These are phyloP conservation scores for Nasonovia ribisnigri DNA, from an alignment of 2,888 invertebrate species.

Conservation along the genomic window DNA sequence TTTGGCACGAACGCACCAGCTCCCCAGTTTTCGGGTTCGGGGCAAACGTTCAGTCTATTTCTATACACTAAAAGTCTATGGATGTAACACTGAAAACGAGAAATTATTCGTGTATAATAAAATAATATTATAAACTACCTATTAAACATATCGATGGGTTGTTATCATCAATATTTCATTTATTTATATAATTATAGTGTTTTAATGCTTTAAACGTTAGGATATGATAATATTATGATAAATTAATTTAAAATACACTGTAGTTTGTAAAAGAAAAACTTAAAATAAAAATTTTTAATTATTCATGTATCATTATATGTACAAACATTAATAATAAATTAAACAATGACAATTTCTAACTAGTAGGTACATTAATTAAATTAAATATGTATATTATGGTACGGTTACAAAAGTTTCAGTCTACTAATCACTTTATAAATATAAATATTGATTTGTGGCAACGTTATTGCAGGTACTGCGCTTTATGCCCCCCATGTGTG, in stretches of 20 bases:
- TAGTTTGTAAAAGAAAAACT: not conserved
- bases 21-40: no score
- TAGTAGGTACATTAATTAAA: not conserved
- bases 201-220: not conserved
- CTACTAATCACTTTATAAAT: not conserved
- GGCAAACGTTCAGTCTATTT: no score
- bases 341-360: not conserved
- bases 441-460: not conserved
- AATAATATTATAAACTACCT: no score
- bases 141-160: not conserved
- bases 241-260: not conserved
- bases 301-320: not conserved
- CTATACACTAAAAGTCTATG: no score
- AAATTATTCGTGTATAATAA: not conserved
- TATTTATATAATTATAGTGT: not conserved
- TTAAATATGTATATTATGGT: not conserved
- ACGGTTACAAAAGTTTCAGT: not conserved
- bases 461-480: conserved; percentile 80
- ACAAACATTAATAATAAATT: not conserved
- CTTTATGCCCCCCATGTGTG: conserved; percentile 96
- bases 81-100: not conserved
- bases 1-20: no score
- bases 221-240: not conserved
- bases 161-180: not conserved
- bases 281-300: not conserved